A percentile compares a stretch with the other conserved stretches of the same genome.
Evolutionary conservation across 2,888 invertebrate genomes (phyloP).

Genomic region (Orthosia gothica): DNA sequence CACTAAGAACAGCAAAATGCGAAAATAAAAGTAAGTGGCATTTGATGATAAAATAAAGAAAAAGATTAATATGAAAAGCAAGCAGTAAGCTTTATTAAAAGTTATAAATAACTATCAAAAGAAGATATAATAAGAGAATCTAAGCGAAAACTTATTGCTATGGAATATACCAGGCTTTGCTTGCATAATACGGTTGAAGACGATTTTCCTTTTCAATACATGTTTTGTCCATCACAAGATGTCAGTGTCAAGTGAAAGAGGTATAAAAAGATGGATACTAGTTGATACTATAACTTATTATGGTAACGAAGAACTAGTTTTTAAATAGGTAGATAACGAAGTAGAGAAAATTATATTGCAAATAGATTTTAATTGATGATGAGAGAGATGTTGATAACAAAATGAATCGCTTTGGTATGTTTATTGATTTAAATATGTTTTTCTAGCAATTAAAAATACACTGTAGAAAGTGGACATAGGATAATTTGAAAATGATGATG

Average conservation of each 20-base stretch:
- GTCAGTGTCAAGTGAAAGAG: constrained; percentile 40
- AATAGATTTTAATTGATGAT: background rate
- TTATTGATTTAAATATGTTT: background rate
- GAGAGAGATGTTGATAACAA: constrained; percentile 7
- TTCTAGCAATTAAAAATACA: background rate
- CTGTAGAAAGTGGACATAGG: background rate
- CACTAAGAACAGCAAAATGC: constrained; percentile 23
- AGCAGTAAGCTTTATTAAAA: background rate
- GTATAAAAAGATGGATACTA: constrained; percentile 37
- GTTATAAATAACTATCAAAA: constrained; percentile 10
- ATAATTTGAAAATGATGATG: background rate
- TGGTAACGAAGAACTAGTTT: constrained; percentile 25
- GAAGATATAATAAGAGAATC: background rate
- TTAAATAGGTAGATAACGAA: constrained; percentile 6
- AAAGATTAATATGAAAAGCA: background rate
- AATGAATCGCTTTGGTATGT: background rate
- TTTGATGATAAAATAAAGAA: background rate
- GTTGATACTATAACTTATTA: constrained; percentile 24
- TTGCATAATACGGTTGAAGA: constrained; percentile 46
- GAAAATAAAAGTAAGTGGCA: background rate
- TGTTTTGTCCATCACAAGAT: constrained; percentile 43
- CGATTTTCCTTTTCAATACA: constrained; percentile 53
- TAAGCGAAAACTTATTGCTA: constrained; percentile 47
- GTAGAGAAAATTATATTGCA: background rate
- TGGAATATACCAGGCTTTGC: constrained; percentile 38